phyloP scores from a whole-genome alignment of 2,888 invertebrate species.

The Macrophya alboannulata region DNA sequence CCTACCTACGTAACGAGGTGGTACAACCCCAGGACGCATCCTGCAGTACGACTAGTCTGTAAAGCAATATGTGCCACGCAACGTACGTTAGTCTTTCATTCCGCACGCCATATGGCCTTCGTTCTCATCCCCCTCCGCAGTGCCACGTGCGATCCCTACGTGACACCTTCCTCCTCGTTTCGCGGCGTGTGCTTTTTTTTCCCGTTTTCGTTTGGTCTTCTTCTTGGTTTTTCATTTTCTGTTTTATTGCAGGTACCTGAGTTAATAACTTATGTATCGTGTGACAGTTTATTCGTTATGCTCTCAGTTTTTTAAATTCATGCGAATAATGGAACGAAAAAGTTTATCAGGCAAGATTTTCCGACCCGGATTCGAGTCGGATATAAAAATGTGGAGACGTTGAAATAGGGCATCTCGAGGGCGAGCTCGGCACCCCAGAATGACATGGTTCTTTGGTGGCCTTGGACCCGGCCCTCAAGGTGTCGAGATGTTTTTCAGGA shows the following conservation, averaged over 20 bases:
- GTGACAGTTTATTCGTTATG: slow-evolving; percentile 9
- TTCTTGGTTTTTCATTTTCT: neutral
- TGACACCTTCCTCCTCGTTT: slow-evolving; percentile 35
- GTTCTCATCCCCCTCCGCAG: slow-evolving; percentile 6
- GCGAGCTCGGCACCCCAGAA: neutral
- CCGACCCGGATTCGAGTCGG: neutral
- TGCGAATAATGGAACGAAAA: slow-evolving; percentile 21
- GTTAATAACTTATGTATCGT: slow-evolving; percentile 36
- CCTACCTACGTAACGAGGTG: slow-evolving; percentile 39
- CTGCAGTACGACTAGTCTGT: slow-evolving; percentile 16
- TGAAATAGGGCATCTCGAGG: neutral
- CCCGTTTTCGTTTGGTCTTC: neutral
- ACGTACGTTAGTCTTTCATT: slow-evolving; percentile 48
- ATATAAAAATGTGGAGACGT: neutral
- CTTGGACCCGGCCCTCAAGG: slow-evolving; percentile 21
- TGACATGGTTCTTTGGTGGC: slow-evolving; percentile 22
- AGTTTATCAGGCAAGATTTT: neutral
- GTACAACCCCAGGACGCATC: slow-evolving; percentile 33
- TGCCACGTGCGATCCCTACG: slow-evolving; percentile 40
- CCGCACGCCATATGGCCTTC: slow-evolving; percentile 45
- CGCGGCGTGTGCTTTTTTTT: neutral
- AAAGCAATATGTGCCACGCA: slow-evolving; percentile 50
- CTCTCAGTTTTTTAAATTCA: neutral
- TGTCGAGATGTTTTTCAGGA: slow-evolving; percentile 23
- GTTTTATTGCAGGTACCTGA: slow-evolving; percentile 16